Conservation (phyloP, 2,113 vertebrate genomes). For the Mixornis gularis region DNA sequence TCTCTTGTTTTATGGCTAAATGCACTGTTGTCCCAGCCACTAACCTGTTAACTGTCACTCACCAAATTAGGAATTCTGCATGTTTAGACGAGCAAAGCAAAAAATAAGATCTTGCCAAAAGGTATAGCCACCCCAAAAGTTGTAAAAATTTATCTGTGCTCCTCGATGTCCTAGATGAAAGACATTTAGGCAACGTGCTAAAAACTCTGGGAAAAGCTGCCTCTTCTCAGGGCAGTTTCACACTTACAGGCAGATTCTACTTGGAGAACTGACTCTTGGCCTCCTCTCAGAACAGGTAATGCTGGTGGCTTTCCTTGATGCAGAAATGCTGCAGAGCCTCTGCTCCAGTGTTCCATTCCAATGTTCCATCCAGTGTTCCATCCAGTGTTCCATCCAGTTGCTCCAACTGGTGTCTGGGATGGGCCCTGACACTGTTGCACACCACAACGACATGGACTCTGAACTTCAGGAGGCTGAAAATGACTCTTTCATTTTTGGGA, state of each 20-base stretch:
- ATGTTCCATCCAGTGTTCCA: too few species aligned
- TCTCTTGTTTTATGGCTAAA: neutral
- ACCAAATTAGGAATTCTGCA: neutral
- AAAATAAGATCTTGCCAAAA: neutral
- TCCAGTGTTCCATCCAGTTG: too few species aligned
- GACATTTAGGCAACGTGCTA: neutral
- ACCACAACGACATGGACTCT: too few species aligned
- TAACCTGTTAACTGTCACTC: neutral
- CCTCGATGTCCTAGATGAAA: neutral
- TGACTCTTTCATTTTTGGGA: too few species aligned
- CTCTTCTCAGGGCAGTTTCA: neutral
- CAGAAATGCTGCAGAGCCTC: neutral
- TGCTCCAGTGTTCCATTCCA: accelerated
- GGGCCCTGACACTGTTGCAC: too few species aligned
- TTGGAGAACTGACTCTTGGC: neutral
- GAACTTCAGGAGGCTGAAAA: too few species aligned
- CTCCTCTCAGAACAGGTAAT: neutral
- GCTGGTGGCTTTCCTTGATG: neutral
- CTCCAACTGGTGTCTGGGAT: accelerated
- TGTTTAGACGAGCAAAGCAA: neutral
- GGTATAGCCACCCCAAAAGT: neutral
- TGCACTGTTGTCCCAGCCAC: neutral
- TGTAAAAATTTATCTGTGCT: neutral
- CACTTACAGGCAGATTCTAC: neutral
- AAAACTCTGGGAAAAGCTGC: neutral